Evolutionary conservation across 1,140 invertebrate genomes (phyloP), one percentile per base, ranked within the genome.

Genomic region (Chironomus striatipennis): DNA sequence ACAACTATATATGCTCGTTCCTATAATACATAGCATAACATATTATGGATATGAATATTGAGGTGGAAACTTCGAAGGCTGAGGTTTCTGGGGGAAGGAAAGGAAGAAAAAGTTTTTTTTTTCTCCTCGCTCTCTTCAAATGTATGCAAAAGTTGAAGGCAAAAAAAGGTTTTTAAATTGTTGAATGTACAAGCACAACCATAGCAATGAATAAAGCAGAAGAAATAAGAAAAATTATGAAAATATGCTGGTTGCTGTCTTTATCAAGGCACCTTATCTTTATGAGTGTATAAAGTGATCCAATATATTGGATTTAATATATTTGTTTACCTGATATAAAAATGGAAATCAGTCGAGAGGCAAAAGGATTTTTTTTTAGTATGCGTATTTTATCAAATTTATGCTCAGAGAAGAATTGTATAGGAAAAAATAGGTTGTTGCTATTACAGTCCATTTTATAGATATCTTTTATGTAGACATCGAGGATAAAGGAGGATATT

Each of bases 161-260:
- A n/a, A 57, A 57, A n/a, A 57, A 57, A 57, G 47, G 47, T 57
- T 57, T 57, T 57, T 57, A 57, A 57, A 57, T 57, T 57, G 47
- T 57, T 57, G 47, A 57, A 57, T 57, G 47, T 57, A 57, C 47
- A 57, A 57, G 47, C 47, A 57, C n/a, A n/a, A 57, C 47, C n/a
- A 57, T 57, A n/a, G 47, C 47, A 57, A 57, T 57, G 47, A 57
- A 57, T 57, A 57, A 57, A 57, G 24, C 24, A 34, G 24, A 34
- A 34, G 24, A 34, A 34, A 34, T 34, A 34, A 34, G n/a, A 47
- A 57, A 57, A 57, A n/a, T 57, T n/a, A n/a, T n/a, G n/a, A 47
- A 47, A 57, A 57, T 57, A 57, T 57, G 47, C 47, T 57, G 47
- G 47, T 57, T 57, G n/a, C 47, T 57, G 47, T 57, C 47, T 57